A percentile compares a stretch with the other conserved stretches of the same genome.
phyloP scores from a whole-genome alignment of 2,113 vertebrate genomes.

The Ochotona curzoniae region DNA sequence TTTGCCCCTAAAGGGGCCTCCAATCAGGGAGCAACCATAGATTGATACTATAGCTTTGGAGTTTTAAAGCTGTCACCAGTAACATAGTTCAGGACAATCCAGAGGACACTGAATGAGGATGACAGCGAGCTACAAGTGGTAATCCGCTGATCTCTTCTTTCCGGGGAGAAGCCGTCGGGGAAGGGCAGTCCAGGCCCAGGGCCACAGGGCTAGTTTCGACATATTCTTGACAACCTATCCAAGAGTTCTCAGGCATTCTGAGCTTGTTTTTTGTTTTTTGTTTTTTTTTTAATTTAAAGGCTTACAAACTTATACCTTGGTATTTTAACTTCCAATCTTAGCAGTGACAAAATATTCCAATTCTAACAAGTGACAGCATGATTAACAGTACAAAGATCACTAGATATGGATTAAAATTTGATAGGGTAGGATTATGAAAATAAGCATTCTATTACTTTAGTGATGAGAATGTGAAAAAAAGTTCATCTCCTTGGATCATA shows the following conservation, averaged over 20 bases:
- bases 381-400: not conserved
- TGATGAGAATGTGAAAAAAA: not conserved
- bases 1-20: not conserved
- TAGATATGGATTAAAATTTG: slow-evolving; percentile 34
- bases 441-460: not conserved
- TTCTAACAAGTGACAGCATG: not conserved
- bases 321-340: slow-evolving; percentile 44
- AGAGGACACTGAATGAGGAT: not conserved
- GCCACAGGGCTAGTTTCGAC: no score
- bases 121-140: not conserved
- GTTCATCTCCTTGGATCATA: not conserved
- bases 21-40: not conserved
- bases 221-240: no score
- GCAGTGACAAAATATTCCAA: not conserved
- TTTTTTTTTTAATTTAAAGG: slow-evolving; percentile 34
- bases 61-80: not conserved
- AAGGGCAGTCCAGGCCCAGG: not conserved
- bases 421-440: not conserved
- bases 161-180: not conserved
- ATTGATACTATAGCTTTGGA: not conserved
- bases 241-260: not conserved
- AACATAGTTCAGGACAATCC: not conserved
- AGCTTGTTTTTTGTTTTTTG: slow-evolving; percentile 28
- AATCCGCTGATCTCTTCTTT: not conserved
- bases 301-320: not conserved